Conservation (phyloP, 2,888 invertebrate species). For the Macrophya alboannulata region DNA sequence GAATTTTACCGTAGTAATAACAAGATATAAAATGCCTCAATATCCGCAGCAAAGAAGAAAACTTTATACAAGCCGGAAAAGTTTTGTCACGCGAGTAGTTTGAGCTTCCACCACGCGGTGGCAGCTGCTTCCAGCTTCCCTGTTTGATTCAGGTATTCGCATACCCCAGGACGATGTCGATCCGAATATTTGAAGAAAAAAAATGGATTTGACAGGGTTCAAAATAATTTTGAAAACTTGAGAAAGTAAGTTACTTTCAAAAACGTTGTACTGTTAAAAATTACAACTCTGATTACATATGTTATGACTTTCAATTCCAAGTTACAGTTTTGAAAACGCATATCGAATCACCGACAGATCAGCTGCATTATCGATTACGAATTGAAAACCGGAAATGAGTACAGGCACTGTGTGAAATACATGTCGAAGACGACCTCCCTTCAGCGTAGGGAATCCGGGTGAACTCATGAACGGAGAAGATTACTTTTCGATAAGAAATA, state of each 20-base stretch:
- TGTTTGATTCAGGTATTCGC: not conserved
- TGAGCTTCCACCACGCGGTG: conserved; percentile 18
- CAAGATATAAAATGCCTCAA: not conserved
- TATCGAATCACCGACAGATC: not conserved
- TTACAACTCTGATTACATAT: not conserved
- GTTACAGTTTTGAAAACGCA: not conserved
- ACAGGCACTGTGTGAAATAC: conserved; percentile 1
- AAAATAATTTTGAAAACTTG: not conserved
- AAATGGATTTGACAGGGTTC: not conserved
- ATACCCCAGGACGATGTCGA: not conserved
- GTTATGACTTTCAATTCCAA: not conserved
- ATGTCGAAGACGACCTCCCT: conserved; percentile 15
- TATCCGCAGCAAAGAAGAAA: conserved; percentile 12
- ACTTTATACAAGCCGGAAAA: conserved; percentile 29
- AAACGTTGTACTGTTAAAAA: not conserved
- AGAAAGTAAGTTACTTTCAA: not conserved
- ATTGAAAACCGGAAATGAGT: not conserved
- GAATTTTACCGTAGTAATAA: conserved; percentile 12
- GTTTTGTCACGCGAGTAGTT: conserved; percentile 47
- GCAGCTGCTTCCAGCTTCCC: conserved; percentile 49
- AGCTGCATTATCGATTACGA: not conserved
- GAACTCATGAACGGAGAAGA: conserved; percentile 68
- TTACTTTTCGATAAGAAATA: conserved; percentile 81
- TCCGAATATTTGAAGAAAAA: not conserved
- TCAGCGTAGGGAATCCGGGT: conserved; percentile 13